Evolutionary conservation across 2,888 invertebrate species (phyloP), one percentile per base, ranked within the genome.

Genomic region (Heteropelma amictum): DNA sequence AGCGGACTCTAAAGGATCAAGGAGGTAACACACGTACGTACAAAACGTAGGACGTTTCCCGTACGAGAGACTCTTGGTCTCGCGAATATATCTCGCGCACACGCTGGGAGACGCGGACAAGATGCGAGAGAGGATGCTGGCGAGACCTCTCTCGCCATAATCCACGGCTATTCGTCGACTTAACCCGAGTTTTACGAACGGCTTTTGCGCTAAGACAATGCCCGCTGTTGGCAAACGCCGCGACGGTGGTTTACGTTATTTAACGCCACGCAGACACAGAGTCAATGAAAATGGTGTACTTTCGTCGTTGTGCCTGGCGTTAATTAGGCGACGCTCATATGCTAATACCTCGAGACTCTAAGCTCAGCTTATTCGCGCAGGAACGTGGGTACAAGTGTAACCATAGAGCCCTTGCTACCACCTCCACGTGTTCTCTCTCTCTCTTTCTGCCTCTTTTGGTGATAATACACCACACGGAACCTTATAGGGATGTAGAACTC

Each of bases 291-390:
- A n/a, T n/a, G n/a, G n/a, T n/a, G n/a, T n/a, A n/a, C n/a, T n/a
- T n/a, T n/a, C n/a, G n/a, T n/a, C n/a, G n/a, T n/a, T n/a, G n/a
- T n/a, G 40, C 38, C 80, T 83, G 81, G 82, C 85, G 87, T 87
- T 88, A 88, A 88, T 88, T 87, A 88, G 88, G 86, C 86, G 81
- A 82, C 80, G 86, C 87, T 87, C 87, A 85, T 87, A 88, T 87
- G 88, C 88, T 87, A 88, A 88, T 88, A 77, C 80, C 82, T 79
- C 79, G 84, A 81, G 82, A 84, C 86, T 87, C 87, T 87, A 87
- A 88, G 87, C 87, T 85, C 82, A 84, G 86, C 85, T 87, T 87
- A 87, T 86, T 86, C 85, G 83, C 83, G 80, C 83, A 84, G 84
- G 84, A 61, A 53, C 60, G 69, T 83, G 81, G 81, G 83, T 86